Conservation (phyloP, 92 coral and sea anemone species). For the Parazoanthus swiftii region DNA sequence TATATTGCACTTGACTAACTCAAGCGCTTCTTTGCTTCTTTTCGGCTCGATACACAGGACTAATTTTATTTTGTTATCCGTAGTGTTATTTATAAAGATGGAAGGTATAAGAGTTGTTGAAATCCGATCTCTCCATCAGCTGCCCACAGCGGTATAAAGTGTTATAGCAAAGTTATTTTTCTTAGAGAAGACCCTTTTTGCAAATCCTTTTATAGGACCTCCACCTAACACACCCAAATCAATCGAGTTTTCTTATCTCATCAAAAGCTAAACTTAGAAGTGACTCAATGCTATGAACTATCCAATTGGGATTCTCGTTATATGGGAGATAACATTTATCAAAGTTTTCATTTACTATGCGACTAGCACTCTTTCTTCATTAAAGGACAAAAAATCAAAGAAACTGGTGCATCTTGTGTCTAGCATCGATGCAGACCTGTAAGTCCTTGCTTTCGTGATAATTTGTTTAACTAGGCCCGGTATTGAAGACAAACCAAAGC, state of each 20-base stretch:
- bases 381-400: neutral
- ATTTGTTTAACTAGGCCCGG: neutral
- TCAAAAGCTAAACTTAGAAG: slow-evolving; percentile 12
- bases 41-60: neutral
- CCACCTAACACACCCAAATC: neutral
- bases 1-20: neutral
- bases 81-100: neutral
- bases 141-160: neutral
- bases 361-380: neutral
- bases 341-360: neutral
- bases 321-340: no score
- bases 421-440: neutral
- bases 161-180: no score
- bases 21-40: neutral
- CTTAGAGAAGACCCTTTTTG: no score
- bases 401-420: neutral
- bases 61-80: neutral
- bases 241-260: neutral
- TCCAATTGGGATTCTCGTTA: neutral
- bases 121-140: neutral
- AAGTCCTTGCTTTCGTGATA: neutral
- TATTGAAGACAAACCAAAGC: neutral
- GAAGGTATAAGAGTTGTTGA: no score
- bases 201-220: neutral
- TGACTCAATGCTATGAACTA: neutral